A percentile compares a stretch with the other conserved stretches of the same genome.
phyloP scores from a whole-genome alignment of 2,888 invertebrate species.

The Mantis religiosa region DNA sequence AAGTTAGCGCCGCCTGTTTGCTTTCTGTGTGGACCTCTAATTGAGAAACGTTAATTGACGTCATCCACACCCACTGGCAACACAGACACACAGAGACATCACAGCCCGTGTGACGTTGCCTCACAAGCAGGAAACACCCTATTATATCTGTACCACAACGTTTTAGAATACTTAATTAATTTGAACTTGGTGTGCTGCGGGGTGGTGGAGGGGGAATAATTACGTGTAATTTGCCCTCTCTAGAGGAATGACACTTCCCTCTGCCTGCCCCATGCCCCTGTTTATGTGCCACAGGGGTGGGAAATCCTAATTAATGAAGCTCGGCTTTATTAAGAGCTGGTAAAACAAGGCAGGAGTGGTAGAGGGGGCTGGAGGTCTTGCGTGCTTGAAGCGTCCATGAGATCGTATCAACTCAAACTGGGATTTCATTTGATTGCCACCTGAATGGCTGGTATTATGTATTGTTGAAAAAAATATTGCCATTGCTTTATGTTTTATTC shows the following conservation, averaged over 20 bases:
- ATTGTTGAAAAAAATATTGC: no score
- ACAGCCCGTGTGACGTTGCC: neutral
- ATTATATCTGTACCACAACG: conserved; percentile 20
- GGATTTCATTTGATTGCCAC: no score
- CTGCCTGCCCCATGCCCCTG: neutral
- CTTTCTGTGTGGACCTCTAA: neutral
- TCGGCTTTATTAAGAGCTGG: conserved; percentile 9
- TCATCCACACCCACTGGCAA: neutral
- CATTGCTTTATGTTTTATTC: no score
- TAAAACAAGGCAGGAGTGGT: neutral
- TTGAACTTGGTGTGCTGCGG: conserved; percentile 25
- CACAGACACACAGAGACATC: neutral
- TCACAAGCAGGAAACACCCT: conserved; percentile 16
- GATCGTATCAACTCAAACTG: neutral
- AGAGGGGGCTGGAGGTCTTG: neutral
- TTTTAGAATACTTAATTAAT: conserved; percentile 32
- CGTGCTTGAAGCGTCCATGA: neutral
- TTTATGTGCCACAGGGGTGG: conserved; percentile 14
- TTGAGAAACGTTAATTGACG: neutral
- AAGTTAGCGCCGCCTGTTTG: neutral
- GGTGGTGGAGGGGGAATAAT: conserved; percentile 20
- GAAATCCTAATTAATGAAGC: conserved; percentile 31
- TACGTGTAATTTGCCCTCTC: conserved; percentile 24
- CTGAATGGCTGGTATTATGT: no score
- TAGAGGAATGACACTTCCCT: conserved; percentile 25